Base-by-base conservation (phyloP, 2,888 invertebrate genomes). In the Colletes collaris region DNA sequence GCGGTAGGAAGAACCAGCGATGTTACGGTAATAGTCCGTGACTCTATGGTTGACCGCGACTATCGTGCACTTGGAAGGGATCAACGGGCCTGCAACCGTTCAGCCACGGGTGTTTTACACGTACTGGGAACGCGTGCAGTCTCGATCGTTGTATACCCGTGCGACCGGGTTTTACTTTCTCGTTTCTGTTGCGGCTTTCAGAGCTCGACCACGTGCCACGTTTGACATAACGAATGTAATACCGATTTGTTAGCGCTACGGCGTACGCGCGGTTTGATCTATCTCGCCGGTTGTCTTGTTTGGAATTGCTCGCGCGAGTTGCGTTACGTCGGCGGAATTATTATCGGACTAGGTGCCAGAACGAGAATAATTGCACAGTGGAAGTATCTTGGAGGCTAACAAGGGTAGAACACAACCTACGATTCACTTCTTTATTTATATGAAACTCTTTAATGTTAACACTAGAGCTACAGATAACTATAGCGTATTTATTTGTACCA, bases 11-110 rank as follows among this genome's bases (percentile, higher is more conserved):
- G 84, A 81, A 76, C 82, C 84, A 65, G 58, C 55, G 81, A 68
- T 77, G 78, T 78, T 81, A 81, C 86, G 81, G 80, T 84, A 86
- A 86, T 84, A 80, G 84, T 73, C 83, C 84, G 71, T 86, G 86
- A 83, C 86, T 83, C 63, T 80, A 86, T 66, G 80, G 70, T 83
- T 78, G 78, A 83, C 86, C 86, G 79, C 86, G 86, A 82, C 77
- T 84, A 83, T 83, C 79, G 50, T 53, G 63, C 50, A 56, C 73
- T 67, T 59, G 55, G 37, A 35, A 66, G 64, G 74, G 76, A 83
- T 79, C 83, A 64, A 76, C 74, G 37, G 68, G 56, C 19, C 66
- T 37, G 59, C 59, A 74, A 64, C 44, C 68, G 35, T 59, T 55
- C 44, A 46, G 60, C 53, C 73, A 49, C 46, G 81, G 62, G 35